phyloP scores from a whole-genome alignment of 2,113 vertebrate species.

The Paramisgurnus dabryanus region DNA sequence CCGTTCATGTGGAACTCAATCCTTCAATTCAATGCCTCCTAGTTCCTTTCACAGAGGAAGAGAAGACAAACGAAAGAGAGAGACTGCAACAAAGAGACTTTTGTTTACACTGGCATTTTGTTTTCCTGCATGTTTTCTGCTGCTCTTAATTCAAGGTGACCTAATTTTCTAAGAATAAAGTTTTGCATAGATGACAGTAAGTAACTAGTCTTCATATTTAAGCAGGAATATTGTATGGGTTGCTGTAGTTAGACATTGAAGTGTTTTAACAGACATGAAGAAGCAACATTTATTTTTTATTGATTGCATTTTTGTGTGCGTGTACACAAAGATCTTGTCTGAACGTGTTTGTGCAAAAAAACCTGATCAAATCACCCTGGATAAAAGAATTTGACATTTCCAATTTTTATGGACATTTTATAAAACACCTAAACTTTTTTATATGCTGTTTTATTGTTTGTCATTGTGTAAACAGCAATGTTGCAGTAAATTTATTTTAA shows the following conservation, averaged over 20 bases:
- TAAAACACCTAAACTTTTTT: neutral
- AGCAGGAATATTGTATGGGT: neutral
- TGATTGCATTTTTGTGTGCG: neutral
- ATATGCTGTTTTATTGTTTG: constrained; percentile 4
- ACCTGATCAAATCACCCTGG: neutral
- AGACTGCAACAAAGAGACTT: constrained; percentile 32
- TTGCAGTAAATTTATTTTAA: neutral
- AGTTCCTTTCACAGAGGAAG: constrained; percentile 66
- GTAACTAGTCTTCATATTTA: constrained; percentile 5
- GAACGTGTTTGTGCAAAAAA: neutral
- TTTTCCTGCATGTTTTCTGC: constrained; percentile 1
- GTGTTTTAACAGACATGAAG: neutral
- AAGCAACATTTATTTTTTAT: neutral
- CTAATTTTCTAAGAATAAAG: neutral
- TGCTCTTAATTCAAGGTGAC: constrained; percentile 6
- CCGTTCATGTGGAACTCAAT: constrained; percentile 36
- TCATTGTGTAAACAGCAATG: neutral
- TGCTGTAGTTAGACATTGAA: constrained; percentile 5
- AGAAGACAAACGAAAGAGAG: neutral
- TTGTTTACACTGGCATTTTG: constrained; percentile 23
- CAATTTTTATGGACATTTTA: neutral
- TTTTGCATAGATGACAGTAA: constrained; percentile 5
- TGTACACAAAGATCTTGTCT: constrained; percentile 12
- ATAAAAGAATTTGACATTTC: neutral
- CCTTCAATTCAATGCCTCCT: neutral